These are phyloP conservation scores for Ips nitidus DNA, from an alignment of 1,140 invertebrate species.

Conservation along the genomic window DNA sequence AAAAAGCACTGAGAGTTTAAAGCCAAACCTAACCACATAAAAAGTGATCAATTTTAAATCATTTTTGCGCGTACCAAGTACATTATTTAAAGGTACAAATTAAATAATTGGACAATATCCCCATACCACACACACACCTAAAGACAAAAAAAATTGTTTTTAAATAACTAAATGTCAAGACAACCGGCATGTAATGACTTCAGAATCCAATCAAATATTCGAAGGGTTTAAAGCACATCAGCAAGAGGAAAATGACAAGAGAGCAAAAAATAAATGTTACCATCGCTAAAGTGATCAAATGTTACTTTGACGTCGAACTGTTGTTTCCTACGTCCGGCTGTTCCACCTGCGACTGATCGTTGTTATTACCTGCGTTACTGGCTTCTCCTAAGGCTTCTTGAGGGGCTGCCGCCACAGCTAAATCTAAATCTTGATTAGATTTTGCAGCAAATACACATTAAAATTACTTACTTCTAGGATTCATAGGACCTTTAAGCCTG, in stretches of 20 bases:
- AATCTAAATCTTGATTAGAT: slow-evolving; percentile 5
- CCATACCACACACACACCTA: too few species aligned
- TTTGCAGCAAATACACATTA: not conserved
- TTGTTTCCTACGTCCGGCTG: not conserved
- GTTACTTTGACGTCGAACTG: slow-evolving; percentile 17
- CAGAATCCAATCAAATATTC: slow-evolving; percentile 22
- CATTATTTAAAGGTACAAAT: too few species aligned
- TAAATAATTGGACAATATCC: too few species aligned
- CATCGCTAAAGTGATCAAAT: slow-evolving; percentile 21
- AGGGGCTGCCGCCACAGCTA: too few species aligned
- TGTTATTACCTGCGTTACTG: slow-evolving; percentile 22
- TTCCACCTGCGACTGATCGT: slow-evolving; percentile 14
- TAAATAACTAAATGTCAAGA: too few species aligned
- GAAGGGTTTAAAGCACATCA: slow-evolving; percentile 31
- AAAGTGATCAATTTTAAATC: too few species aligned
- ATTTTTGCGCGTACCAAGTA: too few species aligned
- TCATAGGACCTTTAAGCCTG: slow-evolving; percentile 61
- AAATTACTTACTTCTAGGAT: slow-evolving; percentile 29
- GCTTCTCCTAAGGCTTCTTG: slow-evolving; percentile 20
- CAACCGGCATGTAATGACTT: not conserved
- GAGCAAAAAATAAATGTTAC: slow-evolving; percentile 30
- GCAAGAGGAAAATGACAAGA: slow-evolving; percentile 26
- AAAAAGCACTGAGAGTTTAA: too few species aligned
- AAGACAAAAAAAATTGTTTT: too few species aligned
- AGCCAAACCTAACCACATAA: too few species aligned